Conservation (phyloP, 2,113 vertebrate genomes). For the Seriola aureovittata region DNA sequence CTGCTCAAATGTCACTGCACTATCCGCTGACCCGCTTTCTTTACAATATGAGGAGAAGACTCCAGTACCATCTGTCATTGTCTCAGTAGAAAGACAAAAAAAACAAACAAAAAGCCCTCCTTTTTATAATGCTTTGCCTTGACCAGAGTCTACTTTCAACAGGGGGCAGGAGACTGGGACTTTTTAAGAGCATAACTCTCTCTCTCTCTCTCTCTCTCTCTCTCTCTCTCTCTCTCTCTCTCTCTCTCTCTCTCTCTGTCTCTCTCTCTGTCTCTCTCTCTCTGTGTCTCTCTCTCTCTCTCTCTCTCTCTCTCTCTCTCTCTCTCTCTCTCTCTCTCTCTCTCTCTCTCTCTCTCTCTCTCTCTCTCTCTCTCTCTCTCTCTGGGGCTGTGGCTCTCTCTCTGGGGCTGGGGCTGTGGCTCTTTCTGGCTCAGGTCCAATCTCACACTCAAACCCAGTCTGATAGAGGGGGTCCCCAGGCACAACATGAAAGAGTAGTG, state of each 20-base stretch:
- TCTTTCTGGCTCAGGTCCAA: constrained; percentile 34
- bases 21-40: constrained; percentile 22
- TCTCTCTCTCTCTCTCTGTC: too few relatives aligned
- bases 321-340: background rate
- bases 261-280: too few relatives aligned
- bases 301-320: background rate
- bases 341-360: too few relatives aligned
- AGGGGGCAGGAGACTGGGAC: background rate
- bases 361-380: too few relatives aligned
- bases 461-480: constrained; percentile 37
- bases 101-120: background rate
- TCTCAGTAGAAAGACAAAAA: background rate
- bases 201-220: too few relatives aligned
- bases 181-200: background rate
- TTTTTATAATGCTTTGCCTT: background rate
- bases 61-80: background rate
- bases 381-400: constrained; percentile 7
- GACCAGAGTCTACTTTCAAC: background rate
- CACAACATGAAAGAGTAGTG: constrained; percentile 47
- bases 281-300: too few relatives aligned
- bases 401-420: constrained; percentile 7
- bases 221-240: too few relatives aligned
- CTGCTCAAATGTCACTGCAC: background rate
- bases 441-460: constrained; percentile 10
- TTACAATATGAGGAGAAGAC: background rate